Base-by-base conservation (phyloP, 2,113 vertebrate genomes). In the Tetrao urogallus region DNA sequence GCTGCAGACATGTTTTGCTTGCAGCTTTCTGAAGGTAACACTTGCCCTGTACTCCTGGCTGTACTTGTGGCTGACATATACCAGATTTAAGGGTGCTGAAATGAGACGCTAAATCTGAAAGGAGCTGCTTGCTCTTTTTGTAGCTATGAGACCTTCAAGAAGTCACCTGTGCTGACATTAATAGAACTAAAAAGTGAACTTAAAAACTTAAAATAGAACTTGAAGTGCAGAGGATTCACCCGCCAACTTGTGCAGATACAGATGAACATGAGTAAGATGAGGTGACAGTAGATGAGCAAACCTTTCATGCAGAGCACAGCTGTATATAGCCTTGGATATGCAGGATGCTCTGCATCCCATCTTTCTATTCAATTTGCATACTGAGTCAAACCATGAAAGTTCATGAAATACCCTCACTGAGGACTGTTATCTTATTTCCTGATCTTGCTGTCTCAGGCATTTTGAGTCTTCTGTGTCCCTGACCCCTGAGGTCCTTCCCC, bases 271-370 rank as follows among this genome's bases (percentile, higher is more conserved):
- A 65, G 34, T 72, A n/a, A 72, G 81, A 38, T 17, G 64, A 70
- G 20, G 60, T n/a, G 50, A 65, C 1, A 2, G 17, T 13, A 50
- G 11, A 40, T 10, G 6, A 4, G 48, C 2, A 1, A 72, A 19
- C 14, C 57, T 54, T 70, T 2, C 38, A 60, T 9, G 28, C 8
- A 61, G 24, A 78, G 56, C 34, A 84, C 25, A 21, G 56, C 5
- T 54, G 30, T 38, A 50, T 13, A 8, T 2, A 67, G 32, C 22
- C 47, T 28, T 43, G 43, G 47, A 52, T 52, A 42, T 0, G 0
- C 0, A 76, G 40, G 36, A 78, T 47, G 11, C 2, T 86, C 1
- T 48, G 70, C 63, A 72, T 76, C 54, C 22, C 22, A 42, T 42
- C 16, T 38, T 85, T 65, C 43, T 78, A 32, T 38, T 65, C 65